These are phyloP conservation scores for Marasmarcha lunaedactyla DNA, from an alignment of 2,888 invertebrate species.

Conservation along the genomic window DNA sequence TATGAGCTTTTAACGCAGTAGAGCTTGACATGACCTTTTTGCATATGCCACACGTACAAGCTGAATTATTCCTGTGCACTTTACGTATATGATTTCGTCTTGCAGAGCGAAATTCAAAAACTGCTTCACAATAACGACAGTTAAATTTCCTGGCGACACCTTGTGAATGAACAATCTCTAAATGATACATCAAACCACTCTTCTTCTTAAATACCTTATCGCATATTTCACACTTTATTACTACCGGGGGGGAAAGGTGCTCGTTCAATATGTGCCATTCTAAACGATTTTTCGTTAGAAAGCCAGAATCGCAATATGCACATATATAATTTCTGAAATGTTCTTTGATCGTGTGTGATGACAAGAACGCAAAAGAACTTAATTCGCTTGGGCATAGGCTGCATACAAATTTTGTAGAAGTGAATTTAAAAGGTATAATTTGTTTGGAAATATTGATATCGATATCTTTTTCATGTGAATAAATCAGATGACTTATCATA, in stretches of 20 bases:
- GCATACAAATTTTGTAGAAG: background rate
- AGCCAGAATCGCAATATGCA: constrained; percentile 22
- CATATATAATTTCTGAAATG: constrained; percentile 21
- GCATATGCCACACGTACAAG: background rate
- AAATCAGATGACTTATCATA: background rate
- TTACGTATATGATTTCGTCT: background rate
- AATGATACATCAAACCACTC: too few relatives aligned
- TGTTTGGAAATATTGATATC: background rate
- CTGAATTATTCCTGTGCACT: background rate
- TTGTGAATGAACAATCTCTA: too few relatives aligned
- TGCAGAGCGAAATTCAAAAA: background rate
- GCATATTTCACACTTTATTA: too few relatives aligned
- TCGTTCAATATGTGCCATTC: too few relatives aligned
- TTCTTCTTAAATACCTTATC: too few relatives aligned
- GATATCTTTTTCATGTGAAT: background rate
- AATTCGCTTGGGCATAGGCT: background rate
- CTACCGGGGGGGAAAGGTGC: too few relatives aligned
- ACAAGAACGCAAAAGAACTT: background rate
- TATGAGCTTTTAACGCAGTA: background rate
- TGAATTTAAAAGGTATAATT: background rate
- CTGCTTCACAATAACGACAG: background rate
- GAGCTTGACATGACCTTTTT: background rate
- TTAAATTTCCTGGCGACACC: too few relatives aligned
- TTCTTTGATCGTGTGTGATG: background rate
- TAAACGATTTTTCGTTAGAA: background rate